Base-by-base conservation (phyloP, 2,888 invertebrate species). In the Odontocolon sp. region DNA sequence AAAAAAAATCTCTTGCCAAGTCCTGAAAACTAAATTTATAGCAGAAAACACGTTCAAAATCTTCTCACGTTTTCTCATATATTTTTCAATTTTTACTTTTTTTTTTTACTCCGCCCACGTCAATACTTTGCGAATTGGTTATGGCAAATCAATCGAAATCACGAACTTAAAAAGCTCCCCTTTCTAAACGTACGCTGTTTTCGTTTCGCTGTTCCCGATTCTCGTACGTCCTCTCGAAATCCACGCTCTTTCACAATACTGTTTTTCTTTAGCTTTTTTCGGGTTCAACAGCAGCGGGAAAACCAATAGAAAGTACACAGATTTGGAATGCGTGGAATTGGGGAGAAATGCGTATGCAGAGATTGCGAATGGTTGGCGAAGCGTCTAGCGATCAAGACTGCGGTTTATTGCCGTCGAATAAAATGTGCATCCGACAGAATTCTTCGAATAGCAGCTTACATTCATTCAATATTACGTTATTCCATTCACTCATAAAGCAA, bases 121-220 rank as follows among this genome's bases (percentile, higher is more conserved):
- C 54, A 28, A 31, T 28, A 2, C 31, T 18, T 50, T 47, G 74
- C 61, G 67, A 78, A 83, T 84, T 81, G 83, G 82, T 82, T 82
- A 84, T 84, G 80, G 79, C 81, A 80, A 83, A 82, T 82, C 79
- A 84, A 83, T 84, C 78, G 72, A 72, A 18, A 33, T 18, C 5
- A 33, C 2, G 31, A 28, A 54, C 33, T 54, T n/a, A 9, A 16
- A 18, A 54, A 8, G 31, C 54, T 16, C 54, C 54, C 28, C 16
- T 9, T 8, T 18, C 33, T 33, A 16, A 31, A 16, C 52, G 33
- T n/a, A 33, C 54, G 16, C 54, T 18, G 18, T 33, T 33, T 33
- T 54, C 33, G 54, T 33, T 33, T 33, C 33, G 33, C 31, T 54
- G 54, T 54, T 54, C 18, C 18, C 54, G 8, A 54, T 33, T 33